Conservation (phyloP, 2,888 invertebrate genomes). For the Arrhopalites spinosus region DNA sequence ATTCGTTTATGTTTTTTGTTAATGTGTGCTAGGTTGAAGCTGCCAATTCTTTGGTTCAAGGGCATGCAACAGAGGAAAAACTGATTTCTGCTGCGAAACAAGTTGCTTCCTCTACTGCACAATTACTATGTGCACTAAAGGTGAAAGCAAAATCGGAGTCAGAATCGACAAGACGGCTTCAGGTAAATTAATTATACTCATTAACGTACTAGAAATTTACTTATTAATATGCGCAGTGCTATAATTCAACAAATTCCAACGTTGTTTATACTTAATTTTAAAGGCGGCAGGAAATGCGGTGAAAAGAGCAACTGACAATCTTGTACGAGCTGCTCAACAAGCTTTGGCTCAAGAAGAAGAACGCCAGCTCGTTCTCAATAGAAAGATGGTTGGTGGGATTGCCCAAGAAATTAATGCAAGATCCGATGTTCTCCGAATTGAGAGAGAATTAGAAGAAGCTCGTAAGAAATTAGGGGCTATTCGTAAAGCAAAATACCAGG, state of each 20-base stretch:
- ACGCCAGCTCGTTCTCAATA: slow-evolving; percentile 84
- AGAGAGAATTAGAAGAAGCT: slow-evolving; percentile 91
- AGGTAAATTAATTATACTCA: slow-evolving; percentile 59
- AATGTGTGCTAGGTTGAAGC: slow-evolving; percentile 74
- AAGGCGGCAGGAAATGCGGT: slow-evolving; percentile 95
- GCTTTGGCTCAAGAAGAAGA: slow-evolving; percentile 92
- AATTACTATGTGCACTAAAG: slow-evolving; percentile 96
- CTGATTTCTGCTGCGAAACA: slow-evolving; percentile 94
- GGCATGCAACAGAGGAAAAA: slow-evolving; percentile 90
- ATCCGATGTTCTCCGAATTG: slow-evolving; percentile 89
- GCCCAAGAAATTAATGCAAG: slow-evolving; percentile 90
- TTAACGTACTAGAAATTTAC: neutral
- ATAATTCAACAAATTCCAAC: neutral
- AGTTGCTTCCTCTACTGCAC: slow-evolving; percentile 96
- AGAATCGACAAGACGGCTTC: slow-evolving; percentile 85
- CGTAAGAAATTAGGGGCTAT: slow-evolving; percentile 87
- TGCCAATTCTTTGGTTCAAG: slow-evolving; percentile 94
- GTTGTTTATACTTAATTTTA: slow-evolving; percentile 20
- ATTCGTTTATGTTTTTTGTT: slow-evolving; percentile 60
- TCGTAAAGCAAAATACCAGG: slow-evolving; percentile 88
- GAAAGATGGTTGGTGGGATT: slow-evolving; percentile 94
- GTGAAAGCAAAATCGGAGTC: slow-evolving; percentile 97
- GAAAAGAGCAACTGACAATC: slow-evolving; percentile 94
- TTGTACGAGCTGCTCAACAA: slow-evolving; percentile 91
- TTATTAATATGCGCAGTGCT: neutral